Evolutionary conservation across 1,140 invertebrate genomes (phyloP).

Genomic region (Drosophila littoralis): DNA sequence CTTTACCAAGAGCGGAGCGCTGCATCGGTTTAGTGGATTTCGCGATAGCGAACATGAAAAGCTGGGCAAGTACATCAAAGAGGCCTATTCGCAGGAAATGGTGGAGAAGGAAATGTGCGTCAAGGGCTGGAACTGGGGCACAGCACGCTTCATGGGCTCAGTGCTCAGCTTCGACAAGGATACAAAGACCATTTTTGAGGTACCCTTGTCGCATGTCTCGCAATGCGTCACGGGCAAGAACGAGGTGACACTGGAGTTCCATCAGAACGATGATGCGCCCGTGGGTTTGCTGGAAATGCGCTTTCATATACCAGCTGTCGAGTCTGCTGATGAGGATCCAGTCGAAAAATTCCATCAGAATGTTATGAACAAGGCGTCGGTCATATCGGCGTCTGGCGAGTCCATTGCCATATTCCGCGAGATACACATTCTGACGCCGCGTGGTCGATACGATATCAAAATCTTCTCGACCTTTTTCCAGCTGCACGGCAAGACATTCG

Average conservation of each 20-base stretch:
- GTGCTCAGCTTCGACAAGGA: constrained; percentile 97
- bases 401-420: constrained; percentile 98
- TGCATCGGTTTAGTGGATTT: constrained; percentile 97
- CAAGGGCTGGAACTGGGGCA: constrained; percentile 99
- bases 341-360: constrained; percentile 98
- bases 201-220: constrained; percentile 97
- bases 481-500: constrained; percentile 99
- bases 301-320: constrained; percentile 97
- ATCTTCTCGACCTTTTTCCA: constrained; percentile 99
- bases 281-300: constrained; percentile 98
- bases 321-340: constrained; percentile 93
- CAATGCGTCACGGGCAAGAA: constrained; percentile 99
- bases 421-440: constrained; percentile 98
- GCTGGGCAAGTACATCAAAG: constrained; percentile 93
- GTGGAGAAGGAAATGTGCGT: constrained; percentile 96
- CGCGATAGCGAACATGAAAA: constrained; percentile 95
- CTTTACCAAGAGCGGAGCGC: constrained; percentile 94
- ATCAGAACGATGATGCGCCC: constrained; percentile 98
- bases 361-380: constrained; percentile 98
- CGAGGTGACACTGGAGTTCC: constrained; percentile 99
- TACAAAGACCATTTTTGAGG: constrained; percentile 96
- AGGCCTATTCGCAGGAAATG: constrained; percentile 93
- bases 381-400: constrained; percentile 98
- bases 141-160: constrained; percentile 96
- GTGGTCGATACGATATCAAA: constrained; percentile 99